These are phyloP conservation scores for Bombus difficillimus DNA, from an alignment of 1,140 invertebrate genomes.

Conservation along the genomic window DNA sequence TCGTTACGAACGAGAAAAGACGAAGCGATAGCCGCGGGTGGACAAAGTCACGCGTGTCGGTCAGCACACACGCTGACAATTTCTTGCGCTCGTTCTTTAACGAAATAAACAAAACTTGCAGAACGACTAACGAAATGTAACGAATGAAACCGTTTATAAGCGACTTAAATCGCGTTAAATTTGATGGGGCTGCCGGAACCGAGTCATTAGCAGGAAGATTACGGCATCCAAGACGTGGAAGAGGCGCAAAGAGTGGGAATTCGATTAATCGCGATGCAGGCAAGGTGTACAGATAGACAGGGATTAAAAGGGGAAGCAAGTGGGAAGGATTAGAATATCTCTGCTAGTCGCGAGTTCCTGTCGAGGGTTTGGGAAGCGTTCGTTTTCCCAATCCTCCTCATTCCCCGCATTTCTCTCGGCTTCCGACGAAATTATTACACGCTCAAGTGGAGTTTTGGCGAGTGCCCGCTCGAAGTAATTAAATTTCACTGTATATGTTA, in stretches of 20 bases:
- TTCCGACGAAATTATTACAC: conserved; percentile 67
- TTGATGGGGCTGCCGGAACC: neutral
- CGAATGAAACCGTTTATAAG: too few relatives aligned
- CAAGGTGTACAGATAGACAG: conserved; percentile 27
- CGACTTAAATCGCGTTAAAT: too few relatives aligned
- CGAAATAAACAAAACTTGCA: too few relatives aligned
- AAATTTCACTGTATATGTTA: conserved; percentile 63
- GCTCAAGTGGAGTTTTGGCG: conserved; percentile 60
- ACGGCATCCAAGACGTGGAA: neutral
- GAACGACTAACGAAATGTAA: too few relatives aligned
- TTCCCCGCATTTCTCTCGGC: conserved; percentile 53
- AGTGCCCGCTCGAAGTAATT: conserved; percentile 66
- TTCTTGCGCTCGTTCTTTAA: too few relatives aligned
- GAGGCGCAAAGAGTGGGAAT: neutral
- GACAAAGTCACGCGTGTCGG: too few relatives aligned
- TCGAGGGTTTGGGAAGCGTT: conserved; percentile 21
- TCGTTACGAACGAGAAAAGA: too few relatives aligned
- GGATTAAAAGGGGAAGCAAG: conserved; percentile 46
- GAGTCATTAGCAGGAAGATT: neutral
- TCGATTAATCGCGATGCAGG: conserved; percentile 49
- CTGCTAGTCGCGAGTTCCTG: conserved; percentile 32
- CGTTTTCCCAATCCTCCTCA: conserved; percentile 46
- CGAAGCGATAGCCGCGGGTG: too few relatives aligned
- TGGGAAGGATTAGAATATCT: conserved; percentile 53
- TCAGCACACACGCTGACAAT: too few relatives aligned